These are phyloP conservation scores for Polymixis flavicincta DNA, from an alignment of 2,888 invertebrate genomes.

Conservation along the genomic window DNA sequence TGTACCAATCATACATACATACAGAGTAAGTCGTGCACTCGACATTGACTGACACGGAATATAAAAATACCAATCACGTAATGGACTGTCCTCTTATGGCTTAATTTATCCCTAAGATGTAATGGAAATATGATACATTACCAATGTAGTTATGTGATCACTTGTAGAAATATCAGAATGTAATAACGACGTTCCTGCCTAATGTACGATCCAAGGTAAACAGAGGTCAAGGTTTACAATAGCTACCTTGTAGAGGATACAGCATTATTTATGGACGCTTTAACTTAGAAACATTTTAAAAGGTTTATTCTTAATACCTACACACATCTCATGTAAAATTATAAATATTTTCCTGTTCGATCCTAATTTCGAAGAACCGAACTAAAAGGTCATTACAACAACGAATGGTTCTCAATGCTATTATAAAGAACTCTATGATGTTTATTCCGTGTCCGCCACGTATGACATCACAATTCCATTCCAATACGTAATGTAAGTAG, in stretches of 20 bases:
- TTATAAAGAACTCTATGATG: slow-evolving; percentile 60
- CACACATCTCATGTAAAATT: slow-evolving; percentile 29
- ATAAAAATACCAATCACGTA: slow-evolving; percentile 65
- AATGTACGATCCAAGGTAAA: slow-evolving; percentile 65
- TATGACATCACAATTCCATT: slow-evolving; percentile 53
- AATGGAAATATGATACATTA: slow-evolving; percentile 48
- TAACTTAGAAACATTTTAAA: slow-evolving; percentile 44
- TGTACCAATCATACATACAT: slow-evolving; percentile 61
- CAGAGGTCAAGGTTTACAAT: slow-evolving; percentile 76
- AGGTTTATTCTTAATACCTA: slow-evolving; percentile 31
- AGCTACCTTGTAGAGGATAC: slow-evolving; percentile 63
- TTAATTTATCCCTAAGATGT: slow-evolving; percentile 56
- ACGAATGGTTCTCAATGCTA: slow-evolving; percentile 57
- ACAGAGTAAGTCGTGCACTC: slow-evolving; percentile 63
- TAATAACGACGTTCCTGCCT: slow-evolving; percentile 46
- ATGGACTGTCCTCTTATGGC: slow-evolving; percentile 59
- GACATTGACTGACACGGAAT: slow-evolving; percentile 71
- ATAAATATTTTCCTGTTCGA: slow-evolving; percentile 65
- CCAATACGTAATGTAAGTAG: slow-evolving; percentile 32
- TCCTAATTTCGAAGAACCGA: slow-evolving; percentile 70
- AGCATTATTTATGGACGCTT: slow-evolving; percentile 64
- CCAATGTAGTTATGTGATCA: slow-evolving; percentile 22
- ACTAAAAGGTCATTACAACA: slow-evolving; percentile 66
- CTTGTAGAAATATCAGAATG: slow-evolving; percentile 25
- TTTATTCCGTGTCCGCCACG: slow-evolving; percentile 46